Percentiles rank a stretch among this genome's conserved stretches.
Evolutionary conservation across 2,888 invertebrate genomes (phyloP).

Genomic region (Embidobia sp.): DNA sequence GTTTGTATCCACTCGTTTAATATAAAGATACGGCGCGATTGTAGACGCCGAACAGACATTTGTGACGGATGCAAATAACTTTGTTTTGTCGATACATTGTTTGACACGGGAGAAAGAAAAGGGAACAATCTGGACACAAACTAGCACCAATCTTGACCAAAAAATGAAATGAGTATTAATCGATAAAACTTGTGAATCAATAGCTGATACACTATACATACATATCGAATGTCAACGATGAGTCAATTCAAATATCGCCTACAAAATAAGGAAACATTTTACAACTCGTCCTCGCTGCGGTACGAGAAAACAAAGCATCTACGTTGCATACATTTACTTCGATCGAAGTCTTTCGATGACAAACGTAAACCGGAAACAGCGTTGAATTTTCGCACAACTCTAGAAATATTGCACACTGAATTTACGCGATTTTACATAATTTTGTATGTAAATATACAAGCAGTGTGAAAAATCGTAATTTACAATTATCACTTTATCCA

Average conservation of each 20-base stretch:
- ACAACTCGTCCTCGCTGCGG: constrained; percentile 24
- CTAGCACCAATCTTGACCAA: constrained; percentile 13
- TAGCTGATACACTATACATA: constrained; percentile 33
- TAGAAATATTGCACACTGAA: too few relatives aligned
- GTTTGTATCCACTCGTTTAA: constrained; percentile 8
- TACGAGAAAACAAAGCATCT: too few relatives aligned
- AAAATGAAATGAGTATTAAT: constrained; percentile 33
- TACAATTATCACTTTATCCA: too few relatives aligned
- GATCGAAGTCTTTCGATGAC: too few relatives aligned
- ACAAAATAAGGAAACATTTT: constrained; percentile 40
- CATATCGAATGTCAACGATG: constrained; percentile 34
- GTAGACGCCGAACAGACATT: too few relatives aligned
- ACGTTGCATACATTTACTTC: background rate
- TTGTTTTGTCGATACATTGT: constrained; percentile 8
- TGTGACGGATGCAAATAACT: background rate
- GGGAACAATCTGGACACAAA: constrained; percentile 11
- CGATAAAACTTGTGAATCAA: constrained; percentile 8
- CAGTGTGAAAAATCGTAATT: too few relatives aligned
- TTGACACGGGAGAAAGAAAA: background rate
- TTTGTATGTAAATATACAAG: too few relatives aligned
- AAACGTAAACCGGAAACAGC: too few relatives aligned
- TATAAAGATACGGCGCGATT: constrained; percentile 6
- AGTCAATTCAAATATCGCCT: constrained; percentile 27
- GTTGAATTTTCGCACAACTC: too few relatives aligned
- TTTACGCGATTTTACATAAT: too few relatives aligned